Evolutionary conservation across 2,113 vertebrate genomes (phyloP), one percentile per base, ranked within the genome.

Genomic region (Ciconia stormi): DNA sequence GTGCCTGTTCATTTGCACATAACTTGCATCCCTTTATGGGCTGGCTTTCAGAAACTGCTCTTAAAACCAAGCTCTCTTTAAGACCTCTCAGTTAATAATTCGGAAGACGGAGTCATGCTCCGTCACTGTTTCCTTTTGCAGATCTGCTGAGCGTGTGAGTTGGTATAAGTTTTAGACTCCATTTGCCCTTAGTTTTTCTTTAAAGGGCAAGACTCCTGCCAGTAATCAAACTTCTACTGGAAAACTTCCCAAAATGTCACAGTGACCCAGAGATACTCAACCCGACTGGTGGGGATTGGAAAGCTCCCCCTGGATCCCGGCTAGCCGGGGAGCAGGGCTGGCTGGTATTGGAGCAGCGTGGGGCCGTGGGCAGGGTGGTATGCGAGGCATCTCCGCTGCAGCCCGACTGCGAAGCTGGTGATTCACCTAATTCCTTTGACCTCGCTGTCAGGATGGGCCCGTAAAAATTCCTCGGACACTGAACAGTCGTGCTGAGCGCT

Each of bases 181-280:
- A 0, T 38, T 77, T 66, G 14, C 32, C 55, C 72, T 62, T n/a
- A 30, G 44, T 40, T 20, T 53, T 53, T 61, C 8, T 77, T 72
- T 52, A 70, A 87, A 95, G 94, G 87, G 49, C 61, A 46, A 76
- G 9, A 17, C 47, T 74, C 76, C 46, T 71, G 84, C 81, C 52
- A 79, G 92, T 5, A 87, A 38, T 6, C 2, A 44, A 87, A 79
- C 29, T 91, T 0, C 27, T 58, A 56, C 81, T 85, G 95, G 94
- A 95, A 59, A 38, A 1, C 62, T 72, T 95, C 62, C 91, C 73
- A 13, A 87, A 95, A 89, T 91, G 96, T 96, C 92, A 84, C 40
- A 23, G 91, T 34, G 89, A 91, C 93, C 93, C 87, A 95, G 94
- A 72, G 95, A 76, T 10, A 5, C 32, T 53, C 5, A 30, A 14